These are phyloP conservation scores for Sebastes taczanowskii DNA, from an alignment of 2,797 vertebrate species.

Conservation along the genomic window DNA sequence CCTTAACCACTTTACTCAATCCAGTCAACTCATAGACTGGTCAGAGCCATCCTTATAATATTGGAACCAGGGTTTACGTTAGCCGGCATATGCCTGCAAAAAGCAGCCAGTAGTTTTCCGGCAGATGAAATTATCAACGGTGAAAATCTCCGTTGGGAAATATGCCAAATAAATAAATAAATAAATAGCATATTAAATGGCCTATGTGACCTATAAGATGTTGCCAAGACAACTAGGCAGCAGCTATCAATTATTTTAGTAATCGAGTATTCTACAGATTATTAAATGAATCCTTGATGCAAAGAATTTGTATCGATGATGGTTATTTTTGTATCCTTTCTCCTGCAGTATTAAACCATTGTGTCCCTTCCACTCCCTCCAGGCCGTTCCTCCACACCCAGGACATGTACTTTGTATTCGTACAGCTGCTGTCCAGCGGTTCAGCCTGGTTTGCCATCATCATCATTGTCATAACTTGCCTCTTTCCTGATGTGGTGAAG, in stretches of 20 bases:
- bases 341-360: background rate
- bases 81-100: no score
- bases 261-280: no score
- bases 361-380: slow-evolving; percentile 13
- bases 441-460: slow-evolving; percentile 97
- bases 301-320: no score
- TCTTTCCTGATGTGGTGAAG: slow-evolving; percentile 94
- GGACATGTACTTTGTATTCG: slow-evolving; percentile 98
- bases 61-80: rapidly evolving
- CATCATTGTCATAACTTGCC: slow-evolving; percentile 92
- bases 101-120: no score
- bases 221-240: no score
- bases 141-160: no score
- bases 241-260: no score
- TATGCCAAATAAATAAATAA: no score
- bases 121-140: no score
- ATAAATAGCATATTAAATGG: no score
- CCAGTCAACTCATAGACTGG: background rate
- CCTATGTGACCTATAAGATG: no score
- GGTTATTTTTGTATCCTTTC: background rate
- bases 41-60: background rate
- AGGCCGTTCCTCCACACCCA: slow-evolving; percentile 98
- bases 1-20: background rate
- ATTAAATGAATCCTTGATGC: no score
- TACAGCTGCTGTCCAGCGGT: slow-evolving; percentile 95